A percentile compares a stretch with the other conserved stretches of the same genome.
Evolutionary conservation across 2,888 invertebrate genomes (phyloP).

Genomic region (Cephus rjabovi): DNA sequence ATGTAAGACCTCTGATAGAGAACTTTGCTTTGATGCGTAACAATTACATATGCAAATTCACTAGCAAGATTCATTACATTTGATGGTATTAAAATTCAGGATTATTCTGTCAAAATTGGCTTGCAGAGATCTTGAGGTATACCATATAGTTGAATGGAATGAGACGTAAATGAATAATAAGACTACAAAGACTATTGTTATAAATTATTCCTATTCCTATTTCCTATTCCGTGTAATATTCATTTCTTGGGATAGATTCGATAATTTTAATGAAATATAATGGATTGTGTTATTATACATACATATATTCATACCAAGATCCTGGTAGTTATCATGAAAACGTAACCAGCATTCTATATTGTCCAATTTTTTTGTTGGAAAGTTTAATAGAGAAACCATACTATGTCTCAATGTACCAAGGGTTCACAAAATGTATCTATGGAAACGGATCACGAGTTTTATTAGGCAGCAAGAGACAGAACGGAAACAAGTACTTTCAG

Average conservation of each 20-base stretch:
- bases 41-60: background rate
- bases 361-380: background rate
- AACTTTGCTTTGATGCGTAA: background rate
- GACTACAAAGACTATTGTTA: background rate
- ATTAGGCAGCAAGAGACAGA: background rate
- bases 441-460: constrained; percentile 1
- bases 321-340: background rate
- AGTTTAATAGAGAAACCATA: background rate
- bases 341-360: background rate
- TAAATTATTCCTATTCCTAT: too few species aligned
- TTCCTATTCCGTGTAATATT: too few species aligned
- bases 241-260: background rate
- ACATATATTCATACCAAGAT: background rate
- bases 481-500: background rate
- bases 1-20: background rate
- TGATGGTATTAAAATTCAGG: background rate
- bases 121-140: background rate
- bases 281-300: background rate
- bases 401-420: background rate
- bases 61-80: background rate
- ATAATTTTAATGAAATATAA: background rate
- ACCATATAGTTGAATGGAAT: background rate
- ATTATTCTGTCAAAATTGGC: background rate
- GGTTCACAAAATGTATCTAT: background rate
- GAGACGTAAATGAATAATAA: background rate